Evolutionary conservation across 2,113 vertebrate species (phyloP).

Genomic region (Loxodonta africana): DNA sequence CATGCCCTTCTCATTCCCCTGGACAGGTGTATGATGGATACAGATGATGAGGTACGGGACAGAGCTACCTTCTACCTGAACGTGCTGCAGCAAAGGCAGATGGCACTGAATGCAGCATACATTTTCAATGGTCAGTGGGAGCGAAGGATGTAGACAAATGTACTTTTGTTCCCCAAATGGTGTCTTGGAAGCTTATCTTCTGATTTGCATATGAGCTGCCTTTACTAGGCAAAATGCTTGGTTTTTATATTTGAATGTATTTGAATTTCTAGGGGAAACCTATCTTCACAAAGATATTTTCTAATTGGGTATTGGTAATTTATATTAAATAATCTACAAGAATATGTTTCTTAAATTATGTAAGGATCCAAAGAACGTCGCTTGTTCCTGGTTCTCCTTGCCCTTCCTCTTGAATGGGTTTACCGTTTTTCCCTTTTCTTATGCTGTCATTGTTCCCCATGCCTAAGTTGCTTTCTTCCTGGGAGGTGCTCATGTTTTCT

Average conservation of each 20-base stretch:
- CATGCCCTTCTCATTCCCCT: background rate
- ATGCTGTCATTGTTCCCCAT: background rate
- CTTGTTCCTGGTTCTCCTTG: background rate
- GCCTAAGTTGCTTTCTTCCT: constrained; percentile 43
- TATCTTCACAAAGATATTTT: background rate
- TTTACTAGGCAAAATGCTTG: constrained; percentile 30
- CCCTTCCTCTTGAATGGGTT: background rate
- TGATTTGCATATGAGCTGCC: background rate
- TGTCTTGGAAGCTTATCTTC: background rate
- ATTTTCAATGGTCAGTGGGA: constrained; percentile 95
- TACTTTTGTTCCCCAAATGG: background rate
- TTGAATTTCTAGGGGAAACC: constrained; percentile 56
- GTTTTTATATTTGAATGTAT: background rate
- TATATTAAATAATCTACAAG: background rate
- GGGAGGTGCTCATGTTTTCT: background rate
- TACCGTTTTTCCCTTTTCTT: background rate
- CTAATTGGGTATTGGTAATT: constrained; percentile 20
- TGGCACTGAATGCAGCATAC: constrained; percentile 96
- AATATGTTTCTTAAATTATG: background rate
- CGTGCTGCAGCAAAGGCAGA: constrained; percentile 97
- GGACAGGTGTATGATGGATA: constrained; percentile 99
- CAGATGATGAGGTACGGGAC: constrained; percentile 97
- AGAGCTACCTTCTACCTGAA: constrained; percentile 98
- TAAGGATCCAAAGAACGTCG: background rate
- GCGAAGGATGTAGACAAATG: background rate